A percentile compares a stretch with the other conserved stretches of the same genome.
Conservation (phyloP, 2,888 invertebrate species). For the Timandra comae region DNA sequence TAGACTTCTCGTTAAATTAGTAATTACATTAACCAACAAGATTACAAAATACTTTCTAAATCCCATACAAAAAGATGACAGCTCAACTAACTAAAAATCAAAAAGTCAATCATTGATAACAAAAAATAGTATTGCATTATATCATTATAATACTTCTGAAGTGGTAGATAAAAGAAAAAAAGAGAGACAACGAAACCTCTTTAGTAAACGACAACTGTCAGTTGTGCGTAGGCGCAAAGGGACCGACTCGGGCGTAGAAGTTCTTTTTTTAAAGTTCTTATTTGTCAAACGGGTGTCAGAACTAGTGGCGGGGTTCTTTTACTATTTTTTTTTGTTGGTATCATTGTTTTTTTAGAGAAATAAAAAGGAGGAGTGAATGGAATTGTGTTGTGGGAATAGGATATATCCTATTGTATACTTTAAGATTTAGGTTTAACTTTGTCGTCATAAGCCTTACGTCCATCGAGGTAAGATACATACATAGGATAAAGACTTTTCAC, state of each 20-base stretch:
- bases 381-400: no score
- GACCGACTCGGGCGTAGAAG: constrained; percentile 30
- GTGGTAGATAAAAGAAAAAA: constrained; percentile 34
- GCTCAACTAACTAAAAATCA: no score
- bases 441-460: no score
- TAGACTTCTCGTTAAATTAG: no score
- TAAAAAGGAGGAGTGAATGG: no score
- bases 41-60: constrained; percentile 21
- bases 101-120: constrained; percentile 23
- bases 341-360: no score
- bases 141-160: constrained; percentile 23
- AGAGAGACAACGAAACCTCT: constrained; percentile 26
- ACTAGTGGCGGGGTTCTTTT: constrained; percentile 20
- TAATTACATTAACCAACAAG: no score
- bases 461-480: no score
- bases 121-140: constrained; percentile 24
- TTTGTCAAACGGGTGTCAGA: constrained; percentile 30
- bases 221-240: constrained; percentile 52
- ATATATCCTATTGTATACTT: no score
- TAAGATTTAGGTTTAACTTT: no score
- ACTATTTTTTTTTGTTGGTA: constrained; percentile 1
- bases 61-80: no score
- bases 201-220: constrained; percentile 51
- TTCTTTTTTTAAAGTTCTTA: constrained; percentile 29
- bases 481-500: no score